Evolutionary conservation across 2,888 invertebrate genomes (phyloP).

Genomic region (Megaustenia siamemsis): DNA sequence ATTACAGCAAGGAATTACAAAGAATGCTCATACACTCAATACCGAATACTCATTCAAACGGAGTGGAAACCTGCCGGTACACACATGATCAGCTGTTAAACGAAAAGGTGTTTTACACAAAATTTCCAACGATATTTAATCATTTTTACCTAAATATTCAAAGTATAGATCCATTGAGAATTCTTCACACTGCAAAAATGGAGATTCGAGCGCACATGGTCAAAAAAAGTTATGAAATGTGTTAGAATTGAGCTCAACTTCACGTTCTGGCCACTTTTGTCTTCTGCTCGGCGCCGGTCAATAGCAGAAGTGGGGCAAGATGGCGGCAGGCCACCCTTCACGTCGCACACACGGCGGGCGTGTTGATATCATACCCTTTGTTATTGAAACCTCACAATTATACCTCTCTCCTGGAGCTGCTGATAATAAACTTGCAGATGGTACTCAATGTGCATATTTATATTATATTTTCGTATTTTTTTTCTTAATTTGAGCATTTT

Average conservation of each 20-base stretch:
- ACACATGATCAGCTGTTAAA: constrained; percentile 31
- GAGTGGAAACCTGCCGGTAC: not conserved
- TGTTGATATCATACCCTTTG: no score
- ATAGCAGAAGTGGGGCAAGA: constrained; percentile 40
- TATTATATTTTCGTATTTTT: no score
- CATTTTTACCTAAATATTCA: not conserved
- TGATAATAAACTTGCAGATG: no score
- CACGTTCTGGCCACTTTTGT: constrained; percentile 31
- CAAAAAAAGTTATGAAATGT: not conserved
- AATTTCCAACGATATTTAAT: not conserved
- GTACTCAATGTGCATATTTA: no score
- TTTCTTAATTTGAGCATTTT: no score
- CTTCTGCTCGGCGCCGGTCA: constrained; percentile 21
- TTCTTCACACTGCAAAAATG: not conserved
- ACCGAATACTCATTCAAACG: no score
- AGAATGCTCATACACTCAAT: no score
- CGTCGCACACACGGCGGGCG: not conserved
- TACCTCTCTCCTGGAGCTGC: no score
- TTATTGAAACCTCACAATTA: no score
- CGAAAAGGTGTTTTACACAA: not conserved
- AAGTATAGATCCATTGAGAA: constrained; percentile 10
- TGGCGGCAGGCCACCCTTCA: constrained; percentile 6
- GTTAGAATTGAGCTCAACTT: not conserved
- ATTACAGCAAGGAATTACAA: no score
- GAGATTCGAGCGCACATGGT: not conserved